phyloP scores from a whole-genome alignment of 2,888 invertebrate species.

The Agriotes lineatus region DNA sequence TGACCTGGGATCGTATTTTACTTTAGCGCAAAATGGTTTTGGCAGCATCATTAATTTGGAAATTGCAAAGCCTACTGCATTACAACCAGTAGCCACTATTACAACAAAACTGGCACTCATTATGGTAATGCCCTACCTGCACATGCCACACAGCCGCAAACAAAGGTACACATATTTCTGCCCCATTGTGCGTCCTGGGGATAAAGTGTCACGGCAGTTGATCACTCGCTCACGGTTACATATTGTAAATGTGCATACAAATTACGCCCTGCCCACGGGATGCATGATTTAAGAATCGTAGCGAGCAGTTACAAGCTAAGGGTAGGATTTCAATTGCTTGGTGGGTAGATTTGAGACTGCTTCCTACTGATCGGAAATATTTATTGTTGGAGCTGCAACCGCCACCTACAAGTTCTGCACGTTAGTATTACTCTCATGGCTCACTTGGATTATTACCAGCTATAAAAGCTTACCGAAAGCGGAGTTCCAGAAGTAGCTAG shows the following conservation, averaged over 20 bases:
- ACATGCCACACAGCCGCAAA: constrained; percentile 27
- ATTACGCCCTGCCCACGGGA: constrained; percentile 22
- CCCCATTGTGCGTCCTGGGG: constrained; percentile 26
- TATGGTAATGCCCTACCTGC: constrained; percentile 49
- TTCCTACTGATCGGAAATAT: constrained; percentile 22
- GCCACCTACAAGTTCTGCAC: constrained; percentile 25
- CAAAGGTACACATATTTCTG: constrained; percentile 38
- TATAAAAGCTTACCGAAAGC: not conserved
- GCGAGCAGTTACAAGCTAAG: constrained; percentile 33
- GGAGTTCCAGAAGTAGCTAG: not conserved
- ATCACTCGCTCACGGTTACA: constrained; percentile 29
- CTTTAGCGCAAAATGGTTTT: no score
- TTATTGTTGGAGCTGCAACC: constrained; percentile 17
- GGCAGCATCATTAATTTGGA: no score
- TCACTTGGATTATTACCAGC: not conserved
- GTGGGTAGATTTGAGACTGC: constrained; percentile 37
- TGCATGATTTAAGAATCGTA: constrained; percentile 36
- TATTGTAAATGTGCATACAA: constrained; percentile 25
- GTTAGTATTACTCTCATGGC: constrained; percentile 6
- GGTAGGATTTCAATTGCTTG: constrained; percentile 43
- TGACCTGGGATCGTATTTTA: no score
- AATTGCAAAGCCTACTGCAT: no score
- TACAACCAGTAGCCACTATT: constrained; percentile 14
- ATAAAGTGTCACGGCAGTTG: constrained; percentile 36
- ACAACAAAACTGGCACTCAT: constrained; percentile 46